Base-by-base conservation (phyloP, 2,113 vertebrate species). In the Synchiropus splendidus region DNA sequence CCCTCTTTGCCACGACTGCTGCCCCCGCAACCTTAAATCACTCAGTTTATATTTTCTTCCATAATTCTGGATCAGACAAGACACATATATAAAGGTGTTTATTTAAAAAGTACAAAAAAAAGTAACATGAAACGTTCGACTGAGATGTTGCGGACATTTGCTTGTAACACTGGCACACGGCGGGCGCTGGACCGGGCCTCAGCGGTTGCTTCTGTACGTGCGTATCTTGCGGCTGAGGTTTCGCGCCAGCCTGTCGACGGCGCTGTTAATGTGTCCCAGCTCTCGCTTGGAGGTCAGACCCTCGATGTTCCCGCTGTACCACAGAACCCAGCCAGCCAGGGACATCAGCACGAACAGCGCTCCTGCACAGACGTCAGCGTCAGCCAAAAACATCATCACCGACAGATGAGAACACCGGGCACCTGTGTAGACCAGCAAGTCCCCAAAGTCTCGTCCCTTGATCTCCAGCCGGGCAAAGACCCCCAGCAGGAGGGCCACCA, bases 251-350 rank as follows among this genome's bases (percentile, higher is more conserved):
- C 74, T 71, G 56, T 87, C 85, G 10, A 87, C 79, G 1, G 76
- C 78, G 13, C 54, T 76, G 69, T 78, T 32, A 38, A 85, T 80
- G 53, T 84, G 76, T 15, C 81, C 77, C 31, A 80, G 48, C 46
- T 86, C 83, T 48, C 76, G 82, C 14, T 32, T 53, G 2, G 59
- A 12, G 0, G 64, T 52, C 54, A 84, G 71, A 9, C 81, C 84
- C n/a, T 92, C 88, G 37, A 92, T 89, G 80, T 94, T 94, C 9
- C 91, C 91, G 0, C 86, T 92, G 83, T 94, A 94, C 91, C 90
- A 94, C 75, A 91, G 61, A 32, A 92, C 89, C 91, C 91, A 94
- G 1, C 88, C 89, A 0, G 81, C 78, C 42, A 94, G 83, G 35
- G 90, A 92, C 54, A 84, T 60, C 39, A 94, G 68, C 36, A 94